phyloP scores from a whole-genome alignment of 2,797 vertebrate genomes.

The Rhynchotus rufescens region DNA sequence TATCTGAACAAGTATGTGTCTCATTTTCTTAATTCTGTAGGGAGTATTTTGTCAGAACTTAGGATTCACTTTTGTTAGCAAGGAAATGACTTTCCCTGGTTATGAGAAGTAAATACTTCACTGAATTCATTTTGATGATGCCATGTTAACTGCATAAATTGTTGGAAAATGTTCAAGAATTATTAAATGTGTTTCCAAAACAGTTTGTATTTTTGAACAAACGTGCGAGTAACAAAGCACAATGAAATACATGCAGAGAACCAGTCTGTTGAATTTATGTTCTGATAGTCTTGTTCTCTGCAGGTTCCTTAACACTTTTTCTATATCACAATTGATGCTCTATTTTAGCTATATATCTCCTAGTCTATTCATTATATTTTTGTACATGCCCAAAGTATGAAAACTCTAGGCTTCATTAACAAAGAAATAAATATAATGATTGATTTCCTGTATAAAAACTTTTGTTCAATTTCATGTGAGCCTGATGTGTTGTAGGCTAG shows the following conservation, averaged over 20 bases:
- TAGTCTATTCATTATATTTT: not conserved
- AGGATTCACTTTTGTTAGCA: not conserved
- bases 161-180: not conserved
- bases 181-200: not conserved
- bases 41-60: not conserved
- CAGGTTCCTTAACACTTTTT: not conserved
- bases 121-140: not conserved
- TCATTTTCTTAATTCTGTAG: not conserved
- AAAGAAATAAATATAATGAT: not conserved
- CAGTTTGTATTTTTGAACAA: not conserved
- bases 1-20: constrained; percentile 89
- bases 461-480: not conserved
- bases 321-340: fast-evolving
- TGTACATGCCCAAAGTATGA: not conserved
- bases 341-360: not conserved
- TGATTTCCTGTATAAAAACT: no score
- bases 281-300: not conserved
- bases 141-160: not conserved
- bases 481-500: not conserved
- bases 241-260: not conserved
- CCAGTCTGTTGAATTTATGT: not conserved
- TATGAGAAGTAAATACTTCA: not conserved
- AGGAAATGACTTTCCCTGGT: not conserved
- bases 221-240: not conserved
- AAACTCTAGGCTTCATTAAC: not conserved